These are phyloP conservation scores for Stigmatopora nigra DNA, from an alignment of 2,113 vertebrate genomes.

Conservation along the genomic window DNA sequence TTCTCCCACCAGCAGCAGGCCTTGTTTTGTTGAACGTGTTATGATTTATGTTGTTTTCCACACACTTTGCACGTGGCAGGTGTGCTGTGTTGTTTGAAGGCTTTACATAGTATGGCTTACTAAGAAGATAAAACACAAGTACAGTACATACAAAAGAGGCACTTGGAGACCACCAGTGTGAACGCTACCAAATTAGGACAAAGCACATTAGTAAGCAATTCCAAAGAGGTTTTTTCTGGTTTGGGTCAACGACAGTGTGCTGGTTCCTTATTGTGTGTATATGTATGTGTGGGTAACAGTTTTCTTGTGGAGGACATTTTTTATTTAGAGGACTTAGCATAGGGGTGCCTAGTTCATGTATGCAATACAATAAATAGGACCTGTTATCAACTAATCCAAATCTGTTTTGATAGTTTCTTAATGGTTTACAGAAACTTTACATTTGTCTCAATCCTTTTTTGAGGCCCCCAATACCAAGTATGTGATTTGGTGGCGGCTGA, in stretches of 20 bases:
- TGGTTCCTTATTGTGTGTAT: slow-evolving; percentile 56
- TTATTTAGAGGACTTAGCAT: slow-evolving; percentile 33
- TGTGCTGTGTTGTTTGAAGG: slow-evolving; percentile 53
- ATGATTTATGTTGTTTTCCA: slow-evolving; percentile 56
- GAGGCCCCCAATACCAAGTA: too few relatives aligned
- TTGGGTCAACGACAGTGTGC: slow-evolving; percentile 50
- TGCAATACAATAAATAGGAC: too few relatives aligned
- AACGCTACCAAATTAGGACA: slow-evolving; percentile 63
- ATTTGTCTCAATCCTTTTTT: too few relatives aligned
- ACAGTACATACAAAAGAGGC: slow-evolving; percentile 50
- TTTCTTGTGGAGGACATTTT: slow-evolving; percentile 45
- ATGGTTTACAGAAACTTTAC: too few relatives aligned
- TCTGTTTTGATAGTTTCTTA: too few relatives aligned
- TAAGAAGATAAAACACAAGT: slow-evolving; percentile 43
- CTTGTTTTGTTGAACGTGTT: slow-evolving; percentile 38
- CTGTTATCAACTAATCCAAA: too few relatives aligned
- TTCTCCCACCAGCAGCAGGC: slow-evolving; percentile 7
- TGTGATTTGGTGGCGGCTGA: too few relatives aligned
- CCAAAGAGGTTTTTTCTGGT: slow-evolving; percentile 47
- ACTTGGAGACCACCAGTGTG: slow-evolving; percentile 60
- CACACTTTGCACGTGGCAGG: slow-evolving; percentile 47
- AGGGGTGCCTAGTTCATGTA: too few relatives aligned
- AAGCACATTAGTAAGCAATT: slow-evolving; percentile 34
- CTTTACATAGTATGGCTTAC: slow-evolving; percentile 31
- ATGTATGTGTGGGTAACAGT: slow-evolving; percentile 39